Conservation (phyloP, 2,888 invertebrate genomes). For the Octodonta nipae region DNA sequence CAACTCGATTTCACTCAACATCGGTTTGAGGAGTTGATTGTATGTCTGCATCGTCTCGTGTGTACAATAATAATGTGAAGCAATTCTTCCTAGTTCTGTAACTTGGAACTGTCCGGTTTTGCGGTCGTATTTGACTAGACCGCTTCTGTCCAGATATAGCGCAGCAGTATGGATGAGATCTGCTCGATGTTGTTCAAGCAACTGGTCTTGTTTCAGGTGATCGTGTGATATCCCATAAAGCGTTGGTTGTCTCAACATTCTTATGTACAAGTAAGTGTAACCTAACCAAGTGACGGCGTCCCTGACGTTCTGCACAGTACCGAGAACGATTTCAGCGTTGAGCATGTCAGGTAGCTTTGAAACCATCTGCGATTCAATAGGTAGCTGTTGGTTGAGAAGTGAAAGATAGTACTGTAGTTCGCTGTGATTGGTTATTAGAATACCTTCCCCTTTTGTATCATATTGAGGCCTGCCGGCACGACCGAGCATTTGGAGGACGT, state of each 20-base stretch:
- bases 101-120: conserved; percentile 67
- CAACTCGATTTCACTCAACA: conserved; percentile 91
- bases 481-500: conserved; percentile 97
- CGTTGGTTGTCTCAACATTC: conserved; percentile 77
- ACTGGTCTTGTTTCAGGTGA: conserved; percentile 63
- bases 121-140: conserved; percentile 89
- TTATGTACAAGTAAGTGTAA: conserved; percentile 90
- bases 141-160: conserved; percentile 76
- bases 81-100: conserved; percentile 92
- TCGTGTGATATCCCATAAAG: conserved; percentile 80
- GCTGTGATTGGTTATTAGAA: conserved; percentile 95
- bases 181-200: conserved; percentile 79
- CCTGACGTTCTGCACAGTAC: conserved; percentile 73
- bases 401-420: conserved; percentile 97
- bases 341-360: conserved; percentile 89
- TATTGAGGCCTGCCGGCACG: conserved; percentile 96
- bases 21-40: conserved; percentile 90
- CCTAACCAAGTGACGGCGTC: conserved; percentile 91
- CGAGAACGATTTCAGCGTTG: conserved; percentile 94
- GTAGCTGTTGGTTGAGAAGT: conserved; percentile 92
- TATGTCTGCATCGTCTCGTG: conserved; percentile 94
- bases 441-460: conserved; percentile 93
- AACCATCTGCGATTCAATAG: conserved; percentile 93
- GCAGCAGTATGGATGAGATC: conserved; percentile 95
- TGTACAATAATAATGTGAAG: conserved; percentile 96